Evolutionary conservation across 2,113 vertebrate species (phyloP).

Genomic region (Brachyistius frenatus): DNA sequence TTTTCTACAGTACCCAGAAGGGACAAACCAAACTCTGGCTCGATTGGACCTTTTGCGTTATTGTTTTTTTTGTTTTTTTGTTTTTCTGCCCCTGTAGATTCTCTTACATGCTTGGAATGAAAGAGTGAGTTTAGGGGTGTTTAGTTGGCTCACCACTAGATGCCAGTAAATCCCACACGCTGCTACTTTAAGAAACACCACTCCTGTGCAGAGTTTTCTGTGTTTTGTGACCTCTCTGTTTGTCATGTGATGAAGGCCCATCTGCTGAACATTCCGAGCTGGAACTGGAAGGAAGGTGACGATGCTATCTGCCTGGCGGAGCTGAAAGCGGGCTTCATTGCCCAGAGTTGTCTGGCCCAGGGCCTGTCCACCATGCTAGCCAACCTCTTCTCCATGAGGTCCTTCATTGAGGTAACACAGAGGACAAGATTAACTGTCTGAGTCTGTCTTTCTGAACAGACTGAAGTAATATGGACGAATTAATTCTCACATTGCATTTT

Average conservation of each 20-base stretch:
- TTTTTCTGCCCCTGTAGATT: too few relatives aligned
- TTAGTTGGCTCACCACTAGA: too few relatives aligned
- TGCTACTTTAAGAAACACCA: slow-evolving; percentile 2
- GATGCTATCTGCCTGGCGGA: slow-evolving; percentile 99
- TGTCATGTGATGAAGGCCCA: slow-evolving; percentile 88
- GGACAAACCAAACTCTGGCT: too few relatives aligned
- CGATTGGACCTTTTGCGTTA: too few relatives aligned
- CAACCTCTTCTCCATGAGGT: slow-evolving; percentile 99
- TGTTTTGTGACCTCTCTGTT: slow-evolving; percentile 51
- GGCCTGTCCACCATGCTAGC: slow-evolving; percentile 99
- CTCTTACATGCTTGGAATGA: too few relatives aligned
- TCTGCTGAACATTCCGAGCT: slow-evolving; percentile 99
- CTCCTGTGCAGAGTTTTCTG: background rate
- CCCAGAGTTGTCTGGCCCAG: slow-evolving; percentile 99
- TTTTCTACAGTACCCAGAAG: too few relatives aligned
- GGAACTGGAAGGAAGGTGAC: slow-evolving; percentile 99
- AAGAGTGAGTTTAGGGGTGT: too few relatives aligned
- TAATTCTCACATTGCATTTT: slow-evolving; percentile 55
- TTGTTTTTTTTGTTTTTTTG: too few relatives aligned
- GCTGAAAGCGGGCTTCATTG: slow-evolving; percentile 98
- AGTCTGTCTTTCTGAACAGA: slow-evolving; percentile 27
- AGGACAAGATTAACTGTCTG: slow-evolving; percentile 65
- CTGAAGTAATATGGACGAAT: slow-evolving; percentile 27
- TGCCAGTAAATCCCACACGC: too few relatives aligned
- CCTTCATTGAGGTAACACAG: slow-evolving; percentile 97